These are phyloP conservation scores for Scaptomyza cyrtandrae DNA, from an alignment of 2,888 invertebrate species.

Conservation along the genomic window DNA sequence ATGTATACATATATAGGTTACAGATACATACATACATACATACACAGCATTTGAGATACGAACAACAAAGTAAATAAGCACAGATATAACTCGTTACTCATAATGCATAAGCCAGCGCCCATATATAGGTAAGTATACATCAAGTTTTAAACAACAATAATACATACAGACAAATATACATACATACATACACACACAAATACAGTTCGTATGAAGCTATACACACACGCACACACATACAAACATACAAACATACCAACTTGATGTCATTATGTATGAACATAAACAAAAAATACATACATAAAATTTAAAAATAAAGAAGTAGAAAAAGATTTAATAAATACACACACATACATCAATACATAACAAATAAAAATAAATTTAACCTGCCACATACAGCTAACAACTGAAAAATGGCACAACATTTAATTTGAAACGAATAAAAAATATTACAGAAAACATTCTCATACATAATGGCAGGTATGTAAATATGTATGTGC, in stretches of 20 bases:
- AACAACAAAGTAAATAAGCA: constrained; percentile 28
- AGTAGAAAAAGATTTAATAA: not conserved
- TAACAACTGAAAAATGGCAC: constrained; percentile 26
- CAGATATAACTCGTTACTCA: constrained; percentile 12
- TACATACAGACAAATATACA: constrained; percentile 26
- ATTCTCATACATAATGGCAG: constrained; percentile 11
- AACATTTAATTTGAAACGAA: not conserved
- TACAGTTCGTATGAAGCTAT: constrained; percentile 8
- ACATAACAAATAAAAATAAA: constrained; percentile 5
- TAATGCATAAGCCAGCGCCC: constrained; percentile 26
- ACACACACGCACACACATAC: constrained; percentile 14
- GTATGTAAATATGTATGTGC: constrained; percentile 2
- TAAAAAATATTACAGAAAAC: not conserved
- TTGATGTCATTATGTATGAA: constrained; percentile 13
- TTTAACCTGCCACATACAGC: constrained; percentile 5
- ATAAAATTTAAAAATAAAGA: not conserved
- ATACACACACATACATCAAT: not conserved
- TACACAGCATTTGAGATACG: constrained; percentile 25
- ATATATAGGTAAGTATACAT: constrained; percentile 25
- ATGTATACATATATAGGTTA: constrained; percentile 29
- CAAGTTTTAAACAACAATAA: constrained; percentile 33
- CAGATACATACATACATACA: constrained; percentile 38
- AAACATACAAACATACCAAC: constrained; percentile 5
- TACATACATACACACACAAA: constrained; percentile 3
- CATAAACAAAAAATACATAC: not conserved